Evolutionary conservation across 1,140 invertebrate genomes (phyloP).

Genomic region (Rhagoletis pomonella): DNA sequence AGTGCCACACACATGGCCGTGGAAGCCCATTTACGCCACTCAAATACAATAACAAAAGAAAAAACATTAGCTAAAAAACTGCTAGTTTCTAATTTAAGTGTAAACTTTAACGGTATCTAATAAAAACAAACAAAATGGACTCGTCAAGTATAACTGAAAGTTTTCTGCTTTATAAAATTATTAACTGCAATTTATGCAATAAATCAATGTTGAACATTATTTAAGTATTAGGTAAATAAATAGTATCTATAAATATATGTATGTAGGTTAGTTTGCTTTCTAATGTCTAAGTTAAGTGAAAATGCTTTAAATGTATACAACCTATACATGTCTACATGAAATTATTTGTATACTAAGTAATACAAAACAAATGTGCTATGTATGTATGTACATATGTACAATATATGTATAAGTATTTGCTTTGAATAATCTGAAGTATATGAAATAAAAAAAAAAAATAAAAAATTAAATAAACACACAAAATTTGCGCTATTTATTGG

Average conservation of each 20-base stretch:
- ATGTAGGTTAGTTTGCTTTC: background rate
- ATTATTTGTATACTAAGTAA: background rate
- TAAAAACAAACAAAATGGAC: slow-evolving; percentile 18
- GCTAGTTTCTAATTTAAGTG: slow-evolving; percentile 9
- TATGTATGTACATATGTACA: background rate
- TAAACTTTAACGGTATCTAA: background rate
- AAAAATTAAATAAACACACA: background rate
- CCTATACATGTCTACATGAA: slow-evolving; percentile 1
- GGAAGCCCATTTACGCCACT: background rate
- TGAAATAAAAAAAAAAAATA: slow-evolving; percentile 7
- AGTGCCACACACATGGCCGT: background rate
- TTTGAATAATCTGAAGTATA: background rate
- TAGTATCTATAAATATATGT: background rate
- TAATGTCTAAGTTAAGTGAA: slow-evolving; percentile 7
- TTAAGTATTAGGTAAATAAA: background rate
- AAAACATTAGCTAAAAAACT: background rate
- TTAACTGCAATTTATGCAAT: background rate
- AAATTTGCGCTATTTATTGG: background rate
- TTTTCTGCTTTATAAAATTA: slow-evolving; percentile 42
- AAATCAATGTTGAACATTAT: background rate
- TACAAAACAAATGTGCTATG: background rate
- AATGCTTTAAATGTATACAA: slow-evolving; percentile 44
- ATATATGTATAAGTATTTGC: background rate
- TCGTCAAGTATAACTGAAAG: slow-evolving; percentile 39
- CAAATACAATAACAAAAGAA: background rate